These are phyloP conservation scores for Stenolophus ochropezus DNA, from an alignment of 2,888 invertebrate genomes.

Conservation along the genomic window DNA sequence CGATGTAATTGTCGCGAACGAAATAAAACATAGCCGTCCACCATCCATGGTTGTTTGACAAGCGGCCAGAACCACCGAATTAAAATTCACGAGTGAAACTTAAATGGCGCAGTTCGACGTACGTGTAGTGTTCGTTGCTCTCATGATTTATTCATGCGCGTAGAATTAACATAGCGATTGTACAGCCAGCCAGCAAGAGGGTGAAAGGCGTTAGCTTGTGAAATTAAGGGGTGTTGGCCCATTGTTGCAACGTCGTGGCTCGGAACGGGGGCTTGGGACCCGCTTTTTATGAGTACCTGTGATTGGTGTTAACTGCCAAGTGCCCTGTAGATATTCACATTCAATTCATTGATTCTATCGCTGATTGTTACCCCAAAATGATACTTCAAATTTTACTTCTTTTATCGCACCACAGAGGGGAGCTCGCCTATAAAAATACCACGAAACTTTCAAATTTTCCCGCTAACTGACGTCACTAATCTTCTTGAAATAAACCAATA, in stretches of 20 bases:
- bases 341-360: background rate
- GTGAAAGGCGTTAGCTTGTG: conserved; percentile 59
- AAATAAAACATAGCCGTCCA: background rate
- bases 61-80: conserved; percentile 9
- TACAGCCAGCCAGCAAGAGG: conserved; percentile 41
- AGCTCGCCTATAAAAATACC: no score
- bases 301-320: conserved; percentile 31
- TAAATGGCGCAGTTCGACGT: conserved; percentile 41
- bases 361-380: no score
- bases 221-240: conserved; percentile 58
- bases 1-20: background rate
- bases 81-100: conserved; percentile 55
- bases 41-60: conserved; percentile 19
- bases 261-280: conserved; percentile 39
- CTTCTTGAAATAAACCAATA: no score
- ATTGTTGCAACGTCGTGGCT: conserved; percentile 51
- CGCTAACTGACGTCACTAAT: no score
- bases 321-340: background rate
- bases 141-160: conserved; percentile 59
- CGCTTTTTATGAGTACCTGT: conserved; percentile 18
- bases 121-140: conserved; percentile 43
- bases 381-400: no score
- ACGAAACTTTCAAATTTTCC: no score
- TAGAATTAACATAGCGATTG: conserved; percentile 59
- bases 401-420: no score